phyloP scores from a whole-genome alignment of 1,140 invertebrate species.

The Drosophila busckii region DNA sequence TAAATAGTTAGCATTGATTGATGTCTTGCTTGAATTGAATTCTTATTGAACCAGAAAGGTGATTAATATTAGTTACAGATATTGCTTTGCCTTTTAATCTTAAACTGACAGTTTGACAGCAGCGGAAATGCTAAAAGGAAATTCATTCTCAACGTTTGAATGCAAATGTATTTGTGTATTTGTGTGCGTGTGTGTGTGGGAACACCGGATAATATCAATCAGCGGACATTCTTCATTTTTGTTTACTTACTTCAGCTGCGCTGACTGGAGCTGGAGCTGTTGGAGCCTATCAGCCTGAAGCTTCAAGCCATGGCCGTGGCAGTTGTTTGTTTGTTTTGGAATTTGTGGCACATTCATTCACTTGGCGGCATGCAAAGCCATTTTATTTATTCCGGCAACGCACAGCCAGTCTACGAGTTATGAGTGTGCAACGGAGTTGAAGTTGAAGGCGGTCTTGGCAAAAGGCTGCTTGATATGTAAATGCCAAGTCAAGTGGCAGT shows the following conservation, averaged over 20 bases:
- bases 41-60: too few species aligned
- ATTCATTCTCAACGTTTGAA: conserved; percentile 19
- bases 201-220: conserved; percentile 70
- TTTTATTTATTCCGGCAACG: conserved; percentile 52
- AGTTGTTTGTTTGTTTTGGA: conserved; percentile 44
- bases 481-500: conserved; percentile 7
- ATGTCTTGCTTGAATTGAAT: too few species aligned
- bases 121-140: conserved; percentile 62
- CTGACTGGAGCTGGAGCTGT: neutral
- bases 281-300: neutral
- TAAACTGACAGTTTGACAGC: conserved; percentile 54
- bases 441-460: neutral
- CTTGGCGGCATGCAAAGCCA: conserved; percentile 19
- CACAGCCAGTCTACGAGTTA: neutral
- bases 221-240: conserved; percentile 72
- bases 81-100: conserved; percentile 17
- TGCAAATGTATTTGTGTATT: neutral
- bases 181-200: conserved; percentile 6
- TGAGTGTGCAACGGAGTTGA: neutral
- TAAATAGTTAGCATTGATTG: too few species aligned
- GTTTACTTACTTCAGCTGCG: conserved; percentile 58
- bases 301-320: conserved; percentile 17
- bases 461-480: neutral
- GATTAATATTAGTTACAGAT: neutral
- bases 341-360: conserved; percentile 35